Evolutionary conservation across 2,888 invertebrate species (phyloP).

Genomic region (Dryomyza anilis): DNA sequence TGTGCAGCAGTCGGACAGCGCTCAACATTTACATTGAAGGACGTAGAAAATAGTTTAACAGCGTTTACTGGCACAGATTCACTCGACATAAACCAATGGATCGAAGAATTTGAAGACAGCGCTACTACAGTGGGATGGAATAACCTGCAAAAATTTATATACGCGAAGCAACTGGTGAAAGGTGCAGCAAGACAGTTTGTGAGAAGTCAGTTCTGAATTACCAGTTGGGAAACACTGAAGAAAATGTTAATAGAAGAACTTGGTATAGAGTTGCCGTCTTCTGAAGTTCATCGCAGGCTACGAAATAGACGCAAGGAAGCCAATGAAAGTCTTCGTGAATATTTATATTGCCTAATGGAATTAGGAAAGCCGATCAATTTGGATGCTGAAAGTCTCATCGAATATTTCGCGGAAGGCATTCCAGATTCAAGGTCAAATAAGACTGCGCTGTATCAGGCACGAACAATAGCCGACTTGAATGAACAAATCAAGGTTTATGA

Average conservation of each 20-base stretch:
- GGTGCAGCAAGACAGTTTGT: no score
- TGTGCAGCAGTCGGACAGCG: no score
- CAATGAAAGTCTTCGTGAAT: background rate
- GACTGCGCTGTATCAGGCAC: constrained; percentile 3
- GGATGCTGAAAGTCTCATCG: no score
- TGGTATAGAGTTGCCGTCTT: no score
- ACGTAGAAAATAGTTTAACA: no score
- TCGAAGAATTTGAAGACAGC: no score
- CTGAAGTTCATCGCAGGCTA: background rate
- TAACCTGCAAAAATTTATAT: constrained; percentile 15
- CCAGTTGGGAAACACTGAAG: constrained; percentile 16
- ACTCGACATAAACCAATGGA: no score
- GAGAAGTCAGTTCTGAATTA: constrained; percentile 5
- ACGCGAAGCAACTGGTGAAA: constrained; percentile 18
- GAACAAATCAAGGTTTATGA: constrained; percentile 6
- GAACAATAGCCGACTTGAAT: background rate
- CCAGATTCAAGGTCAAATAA: constrained; percentile 12
- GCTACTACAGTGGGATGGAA: constrained; percentile 21
- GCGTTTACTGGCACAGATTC: no score
- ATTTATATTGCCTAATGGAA: no score
- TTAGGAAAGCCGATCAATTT: no score
- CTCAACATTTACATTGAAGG: no score
- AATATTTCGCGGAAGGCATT: constrained; percentile 17
- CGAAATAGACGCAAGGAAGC: background rate
- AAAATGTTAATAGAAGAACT: constrained; percentile 15